phyloP scores from a whole-genome alignment of 2,797 vertebrate genomes.

The Pseudocheirus occidentalis region DNA sequence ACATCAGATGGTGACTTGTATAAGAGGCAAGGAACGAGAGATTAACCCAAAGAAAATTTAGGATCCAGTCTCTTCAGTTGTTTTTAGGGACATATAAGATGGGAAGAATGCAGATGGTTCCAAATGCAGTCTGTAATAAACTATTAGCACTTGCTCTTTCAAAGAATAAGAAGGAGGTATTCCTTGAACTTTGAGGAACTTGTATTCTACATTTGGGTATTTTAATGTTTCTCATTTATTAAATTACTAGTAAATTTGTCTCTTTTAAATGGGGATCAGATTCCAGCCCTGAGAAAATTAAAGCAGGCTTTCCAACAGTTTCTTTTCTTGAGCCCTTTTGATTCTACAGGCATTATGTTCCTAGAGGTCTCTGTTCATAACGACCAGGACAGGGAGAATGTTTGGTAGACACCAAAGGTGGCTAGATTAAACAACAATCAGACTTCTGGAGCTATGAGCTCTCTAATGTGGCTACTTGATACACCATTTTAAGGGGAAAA shows the following conservation, averaged over 20 bases:
- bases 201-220: not conserved
- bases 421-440: too few species aligned
- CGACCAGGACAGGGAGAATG: too few species aligned
- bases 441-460: too few species aligned
- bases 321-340: not conserved
- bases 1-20: not conserved
- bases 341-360: not conserved
- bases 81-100: not conserved
- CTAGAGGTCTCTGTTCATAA: not conserved
- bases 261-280: too few species aligned
- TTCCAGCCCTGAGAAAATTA: not conserved
- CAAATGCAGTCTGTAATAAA: not conserved
- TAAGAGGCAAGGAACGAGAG: not conserved
- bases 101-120: not conserved
- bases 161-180: not conserved
- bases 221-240: not conserved
- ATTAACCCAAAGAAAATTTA: not conserved
- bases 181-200: not conserved
- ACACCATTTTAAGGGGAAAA: not conserved
- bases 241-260: not conserved
- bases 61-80: not conserved
- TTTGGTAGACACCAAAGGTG: too few species aligned
- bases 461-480: not conserved
- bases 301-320: not conserved
- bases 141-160: not conserved